Evolutionary conservation across 1,140 invertebrate species (phyloP), one percentile per base, ranked within the genome.

Genomic region (honey bee (Apis mellifera)): DNA sequence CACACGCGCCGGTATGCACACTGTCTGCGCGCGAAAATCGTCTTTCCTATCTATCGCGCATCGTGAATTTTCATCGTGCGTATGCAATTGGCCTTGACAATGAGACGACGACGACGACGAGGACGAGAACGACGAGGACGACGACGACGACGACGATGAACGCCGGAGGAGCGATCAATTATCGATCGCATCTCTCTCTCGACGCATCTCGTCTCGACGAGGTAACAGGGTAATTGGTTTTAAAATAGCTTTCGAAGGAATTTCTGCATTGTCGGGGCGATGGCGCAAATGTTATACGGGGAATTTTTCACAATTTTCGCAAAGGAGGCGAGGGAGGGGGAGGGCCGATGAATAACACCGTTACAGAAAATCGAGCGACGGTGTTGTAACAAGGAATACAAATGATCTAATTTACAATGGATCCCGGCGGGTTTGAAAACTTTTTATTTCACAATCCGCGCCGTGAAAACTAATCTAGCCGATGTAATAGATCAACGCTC

Each of bases 371-470:
- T 72, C 68, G 55, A 68, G 70, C 57, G 50, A 54, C 69, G 59
- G 54, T 78, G 66, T 89, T 78, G 75, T 89, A 89, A 89, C 87
- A 77, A 86, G 86, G 86, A 90, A 91, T 91, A 88, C 83, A 91
- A 90, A 91, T 92, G 90, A 93, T 92, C 89, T 92, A 91, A 93
- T 93, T 93, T 91, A 78, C 89, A 87, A 91, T 90, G 87, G 81
- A 88, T 90, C 91, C 90, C 87, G 83, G 88, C 83, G 84, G 80
- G 69, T 82, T 84, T 68, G 55, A 68, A n/a, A 66, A 86, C 86
- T 85, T 91, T 89, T 89, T 92, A 89, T 92, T 91, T 90, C 87
- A 81, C 86, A 86, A 82, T 90, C 89, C 89, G 78, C 86, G 89
- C 74, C 84, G 84, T 84, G 88, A 89, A 92, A 92, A 92, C 90